These are phyloP conservation scores for Sebastes diaconus DNA, from an alignment of 2,797 vertebrate genomes.

Conservation along the genomic window DNA sequence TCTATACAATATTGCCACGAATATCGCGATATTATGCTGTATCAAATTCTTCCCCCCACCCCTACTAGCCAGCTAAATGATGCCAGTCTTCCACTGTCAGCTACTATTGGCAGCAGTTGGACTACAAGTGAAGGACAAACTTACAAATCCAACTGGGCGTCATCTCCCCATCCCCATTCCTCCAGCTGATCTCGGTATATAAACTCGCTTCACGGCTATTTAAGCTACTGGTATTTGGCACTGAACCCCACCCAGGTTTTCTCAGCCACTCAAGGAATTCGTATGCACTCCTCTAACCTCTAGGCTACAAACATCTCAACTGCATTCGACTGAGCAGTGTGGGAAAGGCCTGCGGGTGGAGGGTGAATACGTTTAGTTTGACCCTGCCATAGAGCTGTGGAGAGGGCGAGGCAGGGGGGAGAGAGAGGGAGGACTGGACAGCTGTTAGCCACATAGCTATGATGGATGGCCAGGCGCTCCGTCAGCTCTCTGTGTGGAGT, in stretches of 20 bases:
- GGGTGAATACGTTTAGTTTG: conserved; percentile 50
- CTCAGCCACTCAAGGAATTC: conserved; percentile 14
- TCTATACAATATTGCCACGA: too few relatives aligned
- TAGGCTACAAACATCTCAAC: neutral
- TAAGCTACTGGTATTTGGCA: conserved; percentile 3
- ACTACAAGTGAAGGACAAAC: neutral
- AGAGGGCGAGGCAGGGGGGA: conserved; percentile 23
- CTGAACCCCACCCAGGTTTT: conserved; percentile 2
- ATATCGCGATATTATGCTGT: too few relatives aligned
- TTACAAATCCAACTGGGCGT: neutral
- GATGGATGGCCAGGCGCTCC: conserved; percentile 55
- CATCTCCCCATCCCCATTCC: neutral
- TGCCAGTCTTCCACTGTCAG: neutral
- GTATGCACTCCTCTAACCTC: conserved; percentile 2
- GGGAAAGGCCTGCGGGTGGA: conserved; percentile 41
- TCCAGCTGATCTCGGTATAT: neutral
- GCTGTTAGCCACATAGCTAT: conserved; percentile 66
- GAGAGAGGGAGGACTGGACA: conserved; percentile 37
- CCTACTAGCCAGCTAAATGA: neutral
- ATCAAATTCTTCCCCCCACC: too few relatives aligned
- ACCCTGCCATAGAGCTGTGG: conserved; percentile 47
- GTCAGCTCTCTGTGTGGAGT: conserved; percentile 40
- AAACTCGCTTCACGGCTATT: neutral
- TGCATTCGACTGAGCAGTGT: conserved; percentile 35
- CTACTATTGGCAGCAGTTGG: neutral